Evolutionary conservation across 1,140 invertebrate genomes (phyloP).

Genomic region (Apis laboriosa): DNA sequence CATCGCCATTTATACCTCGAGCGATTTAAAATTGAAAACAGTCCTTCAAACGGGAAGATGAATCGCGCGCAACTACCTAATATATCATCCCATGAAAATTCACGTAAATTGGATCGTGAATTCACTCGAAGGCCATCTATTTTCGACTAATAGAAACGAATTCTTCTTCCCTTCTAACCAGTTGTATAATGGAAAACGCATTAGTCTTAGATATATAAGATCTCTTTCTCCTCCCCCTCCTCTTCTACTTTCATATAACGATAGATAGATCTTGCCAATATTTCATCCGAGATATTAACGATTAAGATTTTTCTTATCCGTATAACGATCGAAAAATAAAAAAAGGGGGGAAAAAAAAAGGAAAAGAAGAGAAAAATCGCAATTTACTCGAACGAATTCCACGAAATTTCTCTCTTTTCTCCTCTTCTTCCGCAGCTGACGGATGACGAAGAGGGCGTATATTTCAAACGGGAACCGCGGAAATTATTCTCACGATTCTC

Average conservation of each 20-base stretch:
- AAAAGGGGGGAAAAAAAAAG: no score
- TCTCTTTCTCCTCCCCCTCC: no score
- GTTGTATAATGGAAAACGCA: neutral
- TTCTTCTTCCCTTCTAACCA: neutral
- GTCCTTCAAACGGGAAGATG: neutral
- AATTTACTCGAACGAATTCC: neutral
- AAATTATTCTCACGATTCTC: neutral
- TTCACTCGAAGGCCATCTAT: neutral
- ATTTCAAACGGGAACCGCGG: neutral
- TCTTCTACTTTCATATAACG: neutral
- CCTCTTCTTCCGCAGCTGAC: neutral
- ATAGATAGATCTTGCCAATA: neutral
- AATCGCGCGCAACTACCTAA: neutral
- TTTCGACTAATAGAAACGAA: neutral
- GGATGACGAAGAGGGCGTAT: neutral
- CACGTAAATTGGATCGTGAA: neutral
- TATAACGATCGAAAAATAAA: no score
- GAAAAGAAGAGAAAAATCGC: no score
- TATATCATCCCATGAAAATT: neutral
- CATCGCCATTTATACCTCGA: conserved; percentile 8
- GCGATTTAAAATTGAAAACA: conserved; percentile 19
- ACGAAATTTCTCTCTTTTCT: neutral
- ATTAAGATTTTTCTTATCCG: neutral
- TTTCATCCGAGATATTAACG: neutral
- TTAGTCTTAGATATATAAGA: neutral